Conservation (phyloP, 2,113 vertebrate genomes). For the Poicephalus meyeri region DNA sequence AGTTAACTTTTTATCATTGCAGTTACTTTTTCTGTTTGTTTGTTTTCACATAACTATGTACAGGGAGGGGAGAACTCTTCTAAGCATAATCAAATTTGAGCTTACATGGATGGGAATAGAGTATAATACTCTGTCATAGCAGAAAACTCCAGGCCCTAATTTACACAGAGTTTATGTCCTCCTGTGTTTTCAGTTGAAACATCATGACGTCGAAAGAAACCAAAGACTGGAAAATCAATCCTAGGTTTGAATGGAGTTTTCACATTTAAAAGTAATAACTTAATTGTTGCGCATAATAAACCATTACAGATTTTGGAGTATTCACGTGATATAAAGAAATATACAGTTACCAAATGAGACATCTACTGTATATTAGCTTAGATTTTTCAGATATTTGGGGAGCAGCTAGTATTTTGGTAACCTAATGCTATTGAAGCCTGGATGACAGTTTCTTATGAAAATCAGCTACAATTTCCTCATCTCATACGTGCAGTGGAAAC, state of each 20-base stretch:
- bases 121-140: background rate
- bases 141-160: background rate
- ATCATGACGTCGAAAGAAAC: background rate
- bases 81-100: background rate
- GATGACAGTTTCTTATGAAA: background rate
- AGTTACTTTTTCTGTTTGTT: background rate
- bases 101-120: background rate
- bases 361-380: background rate
- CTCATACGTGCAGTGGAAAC: background rate
- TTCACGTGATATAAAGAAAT: background rate
- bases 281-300: background rate
- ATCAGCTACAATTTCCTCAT: background rate
- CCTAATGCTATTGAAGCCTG: background rate
- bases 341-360: background rate
- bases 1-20: background rate
- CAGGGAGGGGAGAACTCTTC: background rate
- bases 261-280: background rate
- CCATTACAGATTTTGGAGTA: background rate
- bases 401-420: background rate
- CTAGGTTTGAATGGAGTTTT: background rate
- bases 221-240: background rate
- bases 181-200: background rate
- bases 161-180: background rate
- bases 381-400: background rate
- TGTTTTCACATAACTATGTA: background rate